phyloP scores from a whole-genome alignment of 2,113 vertebrate genomes.

The Rhinolophus sinicus region DNA sequence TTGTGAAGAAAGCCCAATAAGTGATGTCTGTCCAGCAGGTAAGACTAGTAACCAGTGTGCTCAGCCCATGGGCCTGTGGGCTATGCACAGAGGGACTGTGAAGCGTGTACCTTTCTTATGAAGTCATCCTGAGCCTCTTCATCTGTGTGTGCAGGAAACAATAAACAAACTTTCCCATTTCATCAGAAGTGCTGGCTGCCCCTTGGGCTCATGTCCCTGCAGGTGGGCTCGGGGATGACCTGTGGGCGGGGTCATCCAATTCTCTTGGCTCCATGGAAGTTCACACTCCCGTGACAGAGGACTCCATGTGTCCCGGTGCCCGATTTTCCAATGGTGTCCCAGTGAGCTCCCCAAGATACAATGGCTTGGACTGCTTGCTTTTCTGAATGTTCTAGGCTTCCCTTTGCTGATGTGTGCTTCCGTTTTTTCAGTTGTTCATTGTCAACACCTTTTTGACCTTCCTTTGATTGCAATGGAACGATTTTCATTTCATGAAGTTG shows the following conservation, averaged over 20 bases:
- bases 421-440: neutral
- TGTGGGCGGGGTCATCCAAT: neutral
- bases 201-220: neutral
- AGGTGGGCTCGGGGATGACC: neutral
- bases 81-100: neutral
- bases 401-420: constrained; percentile 51
- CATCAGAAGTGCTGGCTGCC: constrained; percentile 38
- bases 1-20: accelerated
- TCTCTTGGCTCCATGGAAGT: neutral
- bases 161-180: neutral
- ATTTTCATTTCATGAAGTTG: constrained; percentile 50
- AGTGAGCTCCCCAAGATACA: constrained; percentile 43
- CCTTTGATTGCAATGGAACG: neutral
- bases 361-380: constrained; percentile 65
- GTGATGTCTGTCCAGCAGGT: accelerated
- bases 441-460: neutral
- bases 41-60: accelerated
- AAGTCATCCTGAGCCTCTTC: constrained; percentile 52
- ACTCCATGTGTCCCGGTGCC: neutral
- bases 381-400: constrained; percentile 60
- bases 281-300: neutral
- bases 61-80: accelerated
- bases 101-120: constrained; percentile 49
- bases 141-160: constrained; percentile 12
- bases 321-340: constrained; percentile 38